A percentile compares a stretch with the other conserved stretches of the same genome.
Evolutionary conservation across 2,113 vertebrate species (phyloP).

Genomic region (Apteryx owenii): DNA sequence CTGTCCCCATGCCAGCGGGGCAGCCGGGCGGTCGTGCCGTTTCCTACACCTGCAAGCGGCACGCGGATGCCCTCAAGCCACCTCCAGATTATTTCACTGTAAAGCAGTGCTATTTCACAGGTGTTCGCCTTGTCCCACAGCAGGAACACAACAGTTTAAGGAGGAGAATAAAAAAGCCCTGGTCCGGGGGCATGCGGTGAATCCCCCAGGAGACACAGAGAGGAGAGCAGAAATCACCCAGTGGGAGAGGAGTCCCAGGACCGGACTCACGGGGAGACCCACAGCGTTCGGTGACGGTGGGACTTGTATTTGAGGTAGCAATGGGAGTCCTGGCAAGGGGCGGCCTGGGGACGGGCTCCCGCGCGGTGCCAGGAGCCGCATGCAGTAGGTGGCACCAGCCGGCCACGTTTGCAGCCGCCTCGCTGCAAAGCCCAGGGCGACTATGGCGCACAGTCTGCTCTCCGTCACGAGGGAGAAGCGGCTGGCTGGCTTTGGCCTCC

Average conservation of each 20-base stretch:
- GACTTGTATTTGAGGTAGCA: no score
- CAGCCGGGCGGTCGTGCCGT: background rate
- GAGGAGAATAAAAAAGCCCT: background rate
- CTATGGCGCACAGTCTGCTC: background rate
- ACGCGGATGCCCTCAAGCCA: background rate
- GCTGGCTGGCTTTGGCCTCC: background rate
- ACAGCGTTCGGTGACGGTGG: background rate
- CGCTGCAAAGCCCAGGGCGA: fast-evolving
- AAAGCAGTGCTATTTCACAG: background rate
- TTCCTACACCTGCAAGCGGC: background rate
- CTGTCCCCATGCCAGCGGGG: background rate
- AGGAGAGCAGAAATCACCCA: background rate
- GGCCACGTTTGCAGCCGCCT: background rate
- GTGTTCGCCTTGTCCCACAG: background rate
- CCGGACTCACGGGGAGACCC: background rate
- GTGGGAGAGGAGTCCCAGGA: no score
- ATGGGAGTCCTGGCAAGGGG: no score
- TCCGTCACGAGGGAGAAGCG: background rate
- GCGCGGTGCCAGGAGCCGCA: no score
- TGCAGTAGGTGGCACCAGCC: background rate
- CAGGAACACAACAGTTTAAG: background rate
- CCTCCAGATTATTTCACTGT: background rate
- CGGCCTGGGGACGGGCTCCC: background rate
- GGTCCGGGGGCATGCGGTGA: background rate
- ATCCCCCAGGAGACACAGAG: background rate